Base-by-base conservation (phyloP, 1,140 invertebrate genomes). In the Papilio glaucus region DNA sequence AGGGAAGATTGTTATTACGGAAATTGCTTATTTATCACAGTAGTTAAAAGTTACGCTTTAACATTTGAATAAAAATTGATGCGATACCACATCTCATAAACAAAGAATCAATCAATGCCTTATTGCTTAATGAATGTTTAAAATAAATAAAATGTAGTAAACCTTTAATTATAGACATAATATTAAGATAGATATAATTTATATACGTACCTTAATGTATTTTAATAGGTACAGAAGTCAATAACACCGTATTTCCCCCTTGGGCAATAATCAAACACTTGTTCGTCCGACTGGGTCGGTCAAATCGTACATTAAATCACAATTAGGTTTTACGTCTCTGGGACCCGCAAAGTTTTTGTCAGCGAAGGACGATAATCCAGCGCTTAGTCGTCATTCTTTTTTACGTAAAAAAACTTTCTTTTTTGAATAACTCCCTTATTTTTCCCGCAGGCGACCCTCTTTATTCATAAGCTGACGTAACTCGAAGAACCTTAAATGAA, bases 391-490 rank as follows among this genome's bases (percentile, higher is more conserved):
- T 83, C 80, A 78, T 85, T 81, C 80, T 86, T 84, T 85, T 85
- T 74, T 81, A 76, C 79, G 83, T 85, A 86, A 88, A 81, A 83
- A 89, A 90, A 84, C 73, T 90, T 88, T 89, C 88, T 84, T 80
- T 82, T 89, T 85, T 85, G 81, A 86, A 89, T 88, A 85, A 85
- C 83, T 82, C 82, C 77, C 82, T 83, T 87, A 89, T 89, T 90
- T 89, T 87, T 87, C 82, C 81, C 81, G 65, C 69, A 77, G 76
- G 78, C 80, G 79, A 84, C 83, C 85, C 86, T 88, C 85, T 90
- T 90, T 92, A 90, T 90, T 92, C 88, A 90, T 89, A 90, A 89
- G 88, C 84, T 87, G 84, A 88, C 87, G 86, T 85, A 89, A 89
- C 88, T 88, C 85, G 83, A 85, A 89, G 82, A 87, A 78, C 85